Evolutionary conservation across 2,888 invertebrate species (phyloP).

Genomic region (Papilio gigon): DNA sequence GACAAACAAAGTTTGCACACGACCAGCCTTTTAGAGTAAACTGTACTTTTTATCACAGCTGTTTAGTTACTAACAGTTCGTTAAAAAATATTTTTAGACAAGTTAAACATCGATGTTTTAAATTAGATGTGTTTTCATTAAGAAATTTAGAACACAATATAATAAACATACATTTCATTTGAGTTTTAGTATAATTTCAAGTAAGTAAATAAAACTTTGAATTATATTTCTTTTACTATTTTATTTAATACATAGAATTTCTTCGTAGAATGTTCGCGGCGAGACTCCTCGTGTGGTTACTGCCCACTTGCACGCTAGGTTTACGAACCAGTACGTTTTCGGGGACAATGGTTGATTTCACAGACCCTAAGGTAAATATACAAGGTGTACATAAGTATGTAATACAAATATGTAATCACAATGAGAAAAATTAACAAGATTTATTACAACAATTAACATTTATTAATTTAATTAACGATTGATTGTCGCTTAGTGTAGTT

Average conservation of each 20-base stretch:
- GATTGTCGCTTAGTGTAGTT: background rate
- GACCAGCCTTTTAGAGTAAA: background rate
- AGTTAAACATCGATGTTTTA: background rate
- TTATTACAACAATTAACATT: too few species aligned
- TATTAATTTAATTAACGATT: too few species aligned
- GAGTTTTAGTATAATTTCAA: background rate
- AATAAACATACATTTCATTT: too few species aligned
- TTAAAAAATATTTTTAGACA: too few species aligned
- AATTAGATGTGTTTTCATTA: background rate
- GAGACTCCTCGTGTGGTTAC: conserved; percentile 47
- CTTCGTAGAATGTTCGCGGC: conserved; percentile 52
- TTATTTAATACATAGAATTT: background rate
- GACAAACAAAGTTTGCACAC: conserved; percentile 15
- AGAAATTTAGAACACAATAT: too few species aligned
- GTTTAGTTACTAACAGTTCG: background rate
- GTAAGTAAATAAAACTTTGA: conserved; percentile 9
- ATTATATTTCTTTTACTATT: background rate
- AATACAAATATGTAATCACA: too few species aligned
- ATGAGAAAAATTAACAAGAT: too few species aligned
- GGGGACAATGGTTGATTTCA: conserved; percentile 72
- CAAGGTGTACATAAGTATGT: too few species aligned
- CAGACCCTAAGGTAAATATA: conserved; percentile 67
- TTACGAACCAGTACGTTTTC: conserved; percentile 49
- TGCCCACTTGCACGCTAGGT: conserved; percentile 49
- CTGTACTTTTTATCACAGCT: background rate